These are phyloP conservation scores for Manacus vitellinus DNA, from an alignment of 2,113 vertebrate genomes.

Conservation along the genomic window DNA sequence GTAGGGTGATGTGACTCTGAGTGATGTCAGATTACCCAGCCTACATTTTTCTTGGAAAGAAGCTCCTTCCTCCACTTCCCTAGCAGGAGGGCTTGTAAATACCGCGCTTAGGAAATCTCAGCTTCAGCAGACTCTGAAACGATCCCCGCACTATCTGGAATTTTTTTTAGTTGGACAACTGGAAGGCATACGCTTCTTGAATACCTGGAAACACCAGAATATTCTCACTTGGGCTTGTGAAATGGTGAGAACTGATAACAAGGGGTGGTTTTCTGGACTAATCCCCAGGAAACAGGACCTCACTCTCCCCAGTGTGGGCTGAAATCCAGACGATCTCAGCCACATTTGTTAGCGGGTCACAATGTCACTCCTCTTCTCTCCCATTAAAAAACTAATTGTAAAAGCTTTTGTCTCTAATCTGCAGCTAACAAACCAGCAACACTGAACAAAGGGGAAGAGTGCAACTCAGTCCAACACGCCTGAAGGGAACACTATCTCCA, in stretches of 20 bases:
- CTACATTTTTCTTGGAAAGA: slow-evolving; percentile 73
- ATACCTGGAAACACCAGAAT: background rate
- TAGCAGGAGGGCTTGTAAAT: background rate
- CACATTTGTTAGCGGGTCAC: slow-evolving; percentile 7
- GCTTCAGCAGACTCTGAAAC: slow-evolving; percentile 8
- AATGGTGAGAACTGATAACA: background rate
- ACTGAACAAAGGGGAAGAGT: background rate
- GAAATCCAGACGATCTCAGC: slow-evolving; percentile 7
- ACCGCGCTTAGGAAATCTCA: background rate
- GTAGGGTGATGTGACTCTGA: slow-evolving; percentile 64
- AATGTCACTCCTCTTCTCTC: slow-evolving; percentile 19
- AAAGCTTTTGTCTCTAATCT: slow-evolving; percentile 32
- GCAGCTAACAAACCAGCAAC: background rate
- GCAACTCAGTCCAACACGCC: background rate
- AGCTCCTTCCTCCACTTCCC: slow-evolving; percentile 40
- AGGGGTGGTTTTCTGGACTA: background rate
- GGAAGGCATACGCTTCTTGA: background rate
- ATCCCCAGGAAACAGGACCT: slow-evolving; percentile 21
- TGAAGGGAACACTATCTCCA: background rate
- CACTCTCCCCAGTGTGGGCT: background rate
- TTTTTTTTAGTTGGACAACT: background rate
- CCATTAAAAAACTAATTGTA: slow-evolving; percentile 36
- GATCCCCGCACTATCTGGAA: background rate
- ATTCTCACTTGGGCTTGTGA: background rate
- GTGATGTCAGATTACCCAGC: slow-evolving; percentile 58